phyloP scores from a whole-genome alignment of 53 echinoderm and acorn worm species.

The Holothuria scabra region DNA sequence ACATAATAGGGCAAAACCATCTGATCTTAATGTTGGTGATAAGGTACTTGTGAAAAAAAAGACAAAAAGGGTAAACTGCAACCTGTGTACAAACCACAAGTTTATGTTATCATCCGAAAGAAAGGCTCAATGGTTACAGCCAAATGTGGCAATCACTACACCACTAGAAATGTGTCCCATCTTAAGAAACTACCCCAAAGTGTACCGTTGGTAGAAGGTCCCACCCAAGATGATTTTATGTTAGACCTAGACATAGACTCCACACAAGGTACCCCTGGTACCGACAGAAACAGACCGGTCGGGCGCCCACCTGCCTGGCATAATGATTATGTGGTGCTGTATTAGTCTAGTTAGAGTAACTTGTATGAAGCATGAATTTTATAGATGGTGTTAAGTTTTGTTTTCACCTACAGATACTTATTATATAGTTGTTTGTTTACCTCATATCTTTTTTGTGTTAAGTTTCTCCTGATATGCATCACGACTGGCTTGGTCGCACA shows the following conservation, averaged over 20 bases:
- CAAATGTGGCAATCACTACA: constrained; percentile 32
- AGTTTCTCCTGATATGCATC: too few species aligned
- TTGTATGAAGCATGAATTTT: too few species aligned
- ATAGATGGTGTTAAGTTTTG: too few species aligned
- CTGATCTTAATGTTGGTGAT: background rate
- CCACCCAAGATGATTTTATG: background rate
- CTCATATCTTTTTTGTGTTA: too few species aligned
- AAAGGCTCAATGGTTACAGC: constrained; percentile 14
- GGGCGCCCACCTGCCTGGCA: too few species aligned
- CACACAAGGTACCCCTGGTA: too few species aligned
- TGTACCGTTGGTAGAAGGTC: constrained; percentile 14
- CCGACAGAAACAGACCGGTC: too few species aligned
- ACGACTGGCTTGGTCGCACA: too few species aligned
- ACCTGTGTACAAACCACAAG: background rate
- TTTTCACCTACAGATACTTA: too few species aligned
- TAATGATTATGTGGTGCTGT: too few species aligned
- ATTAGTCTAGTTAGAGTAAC: too few species aligned
- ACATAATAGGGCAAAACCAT: background rate
- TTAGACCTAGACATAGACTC: background rate
- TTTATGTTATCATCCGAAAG: constrained; percentile 8
- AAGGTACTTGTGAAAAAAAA: constrained; percentile 1
- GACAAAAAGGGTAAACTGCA: constrained; percentile 2
- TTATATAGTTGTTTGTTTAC: too few species aligned
- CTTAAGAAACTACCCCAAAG: constrained; percentile 10
- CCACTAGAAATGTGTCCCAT: constrained; percentile 47